phyloP scores from a whole-genome alignment of 2,888 invertebrate species.

The Noctua fimbriata region DNA sequence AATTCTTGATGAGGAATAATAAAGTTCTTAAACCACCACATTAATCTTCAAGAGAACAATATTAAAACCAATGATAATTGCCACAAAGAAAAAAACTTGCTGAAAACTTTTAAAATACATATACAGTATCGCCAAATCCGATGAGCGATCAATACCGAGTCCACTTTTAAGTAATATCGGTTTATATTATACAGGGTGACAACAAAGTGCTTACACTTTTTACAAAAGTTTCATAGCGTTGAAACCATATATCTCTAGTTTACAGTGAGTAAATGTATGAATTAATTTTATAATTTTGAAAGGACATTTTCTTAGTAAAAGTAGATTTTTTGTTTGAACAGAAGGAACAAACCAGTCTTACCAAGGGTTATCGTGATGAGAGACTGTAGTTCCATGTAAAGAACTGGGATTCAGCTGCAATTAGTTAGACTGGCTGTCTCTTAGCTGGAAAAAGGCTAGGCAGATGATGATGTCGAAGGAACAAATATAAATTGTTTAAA shows the following conservation, averaged over 20 bases:
- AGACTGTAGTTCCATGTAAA: not conserved
- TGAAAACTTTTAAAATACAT: slow-evolving; percentile 77
- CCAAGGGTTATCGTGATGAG: not conserved
- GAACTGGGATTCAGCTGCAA: not conserved
- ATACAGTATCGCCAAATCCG: slow-evolving; percentile 70
- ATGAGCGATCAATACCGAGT: slow-evolving; percentile 46
- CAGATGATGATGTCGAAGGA: too few species aligned
- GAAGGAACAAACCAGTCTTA: not conserved
- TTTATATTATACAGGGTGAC: slow-evolving; percentile 13
- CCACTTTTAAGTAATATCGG: not conserved
- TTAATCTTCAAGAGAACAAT: slow-evolving; percentile 23
- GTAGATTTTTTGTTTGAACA: too few species aligned
- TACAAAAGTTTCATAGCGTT: not conserved
- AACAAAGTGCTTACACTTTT: not conserved
- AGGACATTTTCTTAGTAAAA: not conserved
- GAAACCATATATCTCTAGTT: not conserved
- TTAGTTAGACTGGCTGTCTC: too few species aligned
- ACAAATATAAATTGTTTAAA: too few species aligned
- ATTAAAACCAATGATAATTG: slow-evolving; percentile 38
- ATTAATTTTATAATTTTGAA: not conserved
- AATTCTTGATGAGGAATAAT: too few species aligned
- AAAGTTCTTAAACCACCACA: too few species aligned
- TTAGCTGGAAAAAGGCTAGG: not conserved
- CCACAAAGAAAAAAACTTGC: slow-evolving; percentile 67
- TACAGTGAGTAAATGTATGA: not conserved